phyloP scores from a whole-genome alignment of 2,888 invertebrate genomes.

The Arrhopalites spinosus region DNA sequence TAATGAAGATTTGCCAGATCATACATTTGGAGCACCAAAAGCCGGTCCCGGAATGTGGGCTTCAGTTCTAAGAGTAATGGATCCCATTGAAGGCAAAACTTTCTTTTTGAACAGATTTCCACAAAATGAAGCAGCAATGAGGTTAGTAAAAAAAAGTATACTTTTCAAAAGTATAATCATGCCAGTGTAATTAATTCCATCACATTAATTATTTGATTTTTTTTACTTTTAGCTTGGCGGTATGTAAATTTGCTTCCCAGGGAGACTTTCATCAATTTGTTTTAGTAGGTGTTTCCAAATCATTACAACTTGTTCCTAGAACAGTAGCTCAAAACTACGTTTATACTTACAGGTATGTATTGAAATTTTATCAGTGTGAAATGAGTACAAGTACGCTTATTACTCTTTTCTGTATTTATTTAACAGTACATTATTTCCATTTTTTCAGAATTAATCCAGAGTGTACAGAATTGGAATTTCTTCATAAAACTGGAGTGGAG shows the following conservation, averaged over 20 bases:
- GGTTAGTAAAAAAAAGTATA: slow-evolving; percentile 60
- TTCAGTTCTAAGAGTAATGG: slow-evolving; percentile 82
- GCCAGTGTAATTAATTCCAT: not conserved
- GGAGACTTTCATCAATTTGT: slow-evolving; percentile 68
- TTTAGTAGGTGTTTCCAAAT: slow-evolving; percentile 89
- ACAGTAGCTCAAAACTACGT: slow-evolving; percentile 81
- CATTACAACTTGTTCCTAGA: slow-evolving; percentile 85
- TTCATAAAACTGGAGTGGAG: slow-evolving; percentile 92
- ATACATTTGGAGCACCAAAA: slow-evolving; percentile 92
- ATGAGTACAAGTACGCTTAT: not conserved
- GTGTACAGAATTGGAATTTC: slow-evolving; percentile 83
- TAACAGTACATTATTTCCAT: not conserved
- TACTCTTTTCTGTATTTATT: not conserved
- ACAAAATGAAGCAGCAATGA: slow-evolving; percentile 96
- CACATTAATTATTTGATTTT: not conserved
- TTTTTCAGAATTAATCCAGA: slow-evolving; percentile 67
- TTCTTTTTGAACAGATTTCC: slow-evolving; percentile 79
- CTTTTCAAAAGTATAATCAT: not conserved
- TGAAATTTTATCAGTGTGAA: not conserved
- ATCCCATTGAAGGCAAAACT: slow-evolving; percentile 80
- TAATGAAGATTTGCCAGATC: slow-evolving; percentile 91
- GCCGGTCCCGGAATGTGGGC: slow-evolving; percentile 96
- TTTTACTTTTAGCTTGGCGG: slow-evolving; percentile 66
- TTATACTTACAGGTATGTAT: slow-evolving; percentile 76
- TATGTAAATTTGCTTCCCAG: slow-evolving; percentile 77